Evolutionary conservation across 1,140 invertebrate genomes (phyloP), one percentile per base, ranked within the genome.

Genomic region (Drosophila leontia): DNA sequence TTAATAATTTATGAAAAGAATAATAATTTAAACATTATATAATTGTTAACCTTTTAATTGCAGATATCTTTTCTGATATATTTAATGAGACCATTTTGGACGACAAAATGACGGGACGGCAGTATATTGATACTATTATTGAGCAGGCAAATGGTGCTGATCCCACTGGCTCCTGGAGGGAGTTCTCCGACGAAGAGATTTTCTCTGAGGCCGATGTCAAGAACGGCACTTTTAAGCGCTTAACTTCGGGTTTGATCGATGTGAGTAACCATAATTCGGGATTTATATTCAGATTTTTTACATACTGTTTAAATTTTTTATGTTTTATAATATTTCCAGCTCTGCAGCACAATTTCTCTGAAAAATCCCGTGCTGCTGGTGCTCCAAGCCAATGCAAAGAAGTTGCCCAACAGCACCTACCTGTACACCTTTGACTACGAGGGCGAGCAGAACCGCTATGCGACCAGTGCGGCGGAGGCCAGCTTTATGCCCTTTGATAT

Each of bases 351-450:
- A 0, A 92, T 92, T 62, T 68, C 91, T 0, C 78, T 92, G 6
- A 92, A 92, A 76, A 92, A 92, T 65, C 92, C 92, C 6, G 91
- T 92, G 13, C 55, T 92, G 5, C 41, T 92, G 41, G 80, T 91
- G 6, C 60, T 92, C 34, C 90, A 92, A 67, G 91, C 87, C 11
- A 92, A 92, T 59, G 92, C 92, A 47, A 83, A 85, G 62, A 92
- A 92, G 51, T 23, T 92, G 34, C 75, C 92, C 13, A 91, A 92
- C 9, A 91, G 77, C 58, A 92, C 92, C 1, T 93, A 67, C 48
- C 39, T 93, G 8, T 93, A 92, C 63, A 76, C 67, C 39, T 93
- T 93, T 17, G 90, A 93, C 58, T 93, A 93, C 35, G 84, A 86
- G 56, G 92, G 92, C 11, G 91, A 92, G 44, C 34, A 82, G 42